A percentile compares a stretch with the other conserved stretches of the same genome.
phyloP scores from a whole-genome alignment of 2,888 invertebrate species.

The Drosophila hawaiiensis region DNA sequence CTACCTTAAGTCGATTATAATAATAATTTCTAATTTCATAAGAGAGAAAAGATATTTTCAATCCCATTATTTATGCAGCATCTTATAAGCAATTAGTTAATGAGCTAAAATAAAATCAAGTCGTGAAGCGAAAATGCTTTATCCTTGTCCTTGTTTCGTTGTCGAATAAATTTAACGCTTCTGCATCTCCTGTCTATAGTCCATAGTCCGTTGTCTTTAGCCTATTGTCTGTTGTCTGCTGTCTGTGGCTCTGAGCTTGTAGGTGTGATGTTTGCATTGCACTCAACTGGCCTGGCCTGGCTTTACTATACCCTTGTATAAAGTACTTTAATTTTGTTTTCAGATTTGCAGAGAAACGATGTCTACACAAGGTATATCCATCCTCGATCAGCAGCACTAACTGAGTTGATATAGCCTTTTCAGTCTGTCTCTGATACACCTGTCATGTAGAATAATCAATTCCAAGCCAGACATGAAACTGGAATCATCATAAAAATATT shows the following conservation, averaged over 20 bases:
- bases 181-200: not conserved
- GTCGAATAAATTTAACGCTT: not conserved
- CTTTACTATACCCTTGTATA: constrained; percentile 38
- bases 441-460: not conserved
- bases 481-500: not conserved
- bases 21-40: not conserved
- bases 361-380: not conserved
- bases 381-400: not conserved
- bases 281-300: constrained; percentile 63
- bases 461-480: not conserved
- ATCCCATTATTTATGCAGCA: not conserved
- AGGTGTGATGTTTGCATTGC: constrained; percentile 83
- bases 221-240: constrained; percentile 1
- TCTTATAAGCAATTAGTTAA: not conserved
- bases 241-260: constrained; percentile 23
- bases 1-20: not conserved
- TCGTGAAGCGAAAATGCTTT: not conserved
- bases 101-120: not conserved
- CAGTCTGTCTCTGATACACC: not conserved
- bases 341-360: not conserved
- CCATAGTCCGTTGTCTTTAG: not conserved
- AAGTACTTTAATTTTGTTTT: constrained; percentile 24
- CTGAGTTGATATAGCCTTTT: not conserved
- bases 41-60: not conserved
- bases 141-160: not conserved